Evolutionary conservation across 2,113 vertebrate species (phyloP).

Genomic region (Protomyctophum bolini): DNA sequence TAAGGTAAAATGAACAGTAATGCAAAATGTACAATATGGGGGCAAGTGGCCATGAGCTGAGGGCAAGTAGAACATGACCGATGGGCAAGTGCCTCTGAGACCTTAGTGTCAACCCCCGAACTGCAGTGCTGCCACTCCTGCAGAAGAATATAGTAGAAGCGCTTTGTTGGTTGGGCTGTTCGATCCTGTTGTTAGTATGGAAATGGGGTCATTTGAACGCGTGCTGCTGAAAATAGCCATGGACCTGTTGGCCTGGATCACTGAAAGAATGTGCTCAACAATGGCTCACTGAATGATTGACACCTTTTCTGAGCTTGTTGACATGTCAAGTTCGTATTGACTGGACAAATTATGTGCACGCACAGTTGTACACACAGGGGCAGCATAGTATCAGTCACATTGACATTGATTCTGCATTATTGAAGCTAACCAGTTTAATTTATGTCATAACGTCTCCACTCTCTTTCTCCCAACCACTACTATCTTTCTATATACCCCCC

Average conservation of each 20-base stretch:
- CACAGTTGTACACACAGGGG: neutral
- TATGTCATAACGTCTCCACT: neutral
- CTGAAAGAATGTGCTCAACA: neutral
- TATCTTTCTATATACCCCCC: neutral
- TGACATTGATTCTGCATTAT: neutral
- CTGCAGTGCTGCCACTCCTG: too few species aligned
- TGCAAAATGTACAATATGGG: too few species aligned
- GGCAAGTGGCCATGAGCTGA: too few species aligned
- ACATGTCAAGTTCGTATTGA: neutral
- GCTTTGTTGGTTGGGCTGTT: too few species aligned
- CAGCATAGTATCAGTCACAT: too few species aligned
- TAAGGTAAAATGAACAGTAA: too few species aligned
- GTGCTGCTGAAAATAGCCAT: conserved; percentile 32
- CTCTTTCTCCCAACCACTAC: neutral
- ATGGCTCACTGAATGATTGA: neutral
- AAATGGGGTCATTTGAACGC: conserved; percentile 33
- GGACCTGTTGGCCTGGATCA: neutral
- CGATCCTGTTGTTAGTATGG: neutral
- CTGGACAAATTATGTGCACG: neutral
- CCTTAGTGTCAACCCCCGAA: too few species aligned
- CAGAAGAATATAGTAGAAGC: too few species aligned
- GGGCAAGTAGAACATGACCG: too few species aligned
- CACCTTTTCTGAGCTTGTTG: neutral
- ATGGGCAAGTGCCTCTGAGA: too few species aligned
- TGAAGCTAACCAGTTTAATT: neutral